Evolutionary conservation across 2,888 invertebrate genomes (phyloP).

Genomic region (Drosophila fungiperda): DNA sequence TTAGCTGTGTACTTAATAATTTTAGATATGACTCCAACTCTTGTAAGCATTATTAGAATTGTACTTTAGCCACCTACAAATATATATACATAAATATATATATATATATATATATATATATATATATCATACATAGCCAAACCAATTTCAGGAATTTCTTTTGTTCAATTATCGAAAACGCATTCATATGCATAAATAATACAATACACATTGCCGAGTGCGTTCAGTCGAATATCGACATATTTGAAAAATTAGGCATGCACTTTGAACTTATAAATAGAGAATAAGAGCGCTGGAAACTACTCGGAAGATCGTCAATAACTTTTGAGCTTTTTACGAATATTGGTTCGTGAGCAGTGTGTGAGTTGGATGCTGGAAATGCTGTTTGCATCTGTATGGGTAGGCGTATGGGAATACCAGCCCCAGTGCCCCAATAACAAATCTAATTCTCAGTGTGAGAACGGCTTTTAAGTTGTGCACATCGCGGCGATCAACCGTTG

Average conservation of each 20-base stretch:
- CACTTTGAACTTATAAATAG: constrained; percentile 66
- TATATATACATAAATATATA: neutral
- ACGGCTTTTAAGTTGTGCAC: constrained; percentile 64
- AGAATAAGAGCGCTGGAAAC: constrained; percentile 12
- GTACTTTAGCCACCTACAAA: neutral
- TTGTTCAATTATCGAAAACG: neutral
- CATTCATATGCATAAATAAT: constrained; percentile 9
- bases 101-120: neutral
- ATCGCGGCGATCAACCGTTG: constrained; percentile 38
- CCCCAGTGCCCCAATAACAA: constrained; percentile 49
- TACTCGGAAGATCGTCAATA: constrained; percentile 30
- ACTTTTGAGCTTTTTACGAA: constrained; percentile 31
- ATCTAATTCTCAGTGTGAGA: constrained; percentile 68
- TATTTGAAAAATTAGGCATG: constrained; percentile 61
- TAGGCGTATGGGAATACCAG: constrained; percentile 13
- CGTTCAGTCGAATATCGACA: constrained; percentile 56
- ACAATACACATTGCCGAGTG: constrained; percentile 2
- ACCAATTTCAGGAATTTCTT: neutral
- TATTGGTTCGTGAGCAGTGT: constrained; percentile 48
- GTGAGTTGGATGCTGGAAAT: constrained; percentile 17
- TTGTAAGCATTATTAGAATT: neutral
- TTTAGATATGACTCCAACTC: neutral
- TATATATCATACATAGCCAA: neutral
- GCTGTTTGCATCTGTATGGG: constrained; percentile 6
- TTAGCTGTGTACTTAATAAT: neutral